Evolutionary conservation across 2,888 invertebrate species (phyloP), one percentile per base, ranked within the genome.

Genomic region (Lochmaea crataegi): DNA sequence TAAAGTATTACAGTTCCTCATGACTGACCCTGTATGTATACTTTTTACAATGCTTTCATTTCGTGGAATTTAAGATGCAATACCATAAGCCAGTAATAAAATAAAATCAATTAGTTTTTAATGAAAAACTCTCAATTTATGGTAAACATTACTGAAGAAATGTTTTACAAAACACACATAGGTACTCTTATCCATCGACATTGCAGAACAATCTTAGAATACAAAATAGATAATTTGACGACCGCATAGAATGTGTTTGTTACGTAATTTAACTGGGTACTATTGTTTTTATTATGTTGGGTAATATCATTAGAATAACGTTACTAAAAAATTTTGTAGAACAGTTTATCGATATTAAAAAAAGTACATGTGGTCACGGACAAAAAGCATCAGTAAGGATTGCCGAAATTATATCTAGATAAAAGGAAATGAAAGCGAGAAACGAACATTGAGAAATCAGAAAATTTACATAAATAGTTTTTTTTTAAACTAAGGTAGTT

Each of bases 271-370:
- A 65, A 65, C 65, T 53, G 14, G 45, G 45, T 45, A 38, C 65
- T 53, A 65, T 65, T 65, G 65, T 65, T 65, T 65, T 53, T 53
- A 18, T 53, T 16, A 10, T 22, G 16, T 65, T 65, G 53, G 53
- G 65, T 53, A 65, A 65, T 41, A 38, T 65, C 38, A 65, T 65
- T 51, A 53, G 61, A 51, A 53, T 26, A 26, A 65, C 65, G 53
- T 53, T 18, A 18, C n/a, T 65, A 12, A 53, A 53, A 38, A 32
- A 51, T 53, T 65, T 53, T 53, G 53, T 65, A 53, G 51, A 65
- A 53, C 53, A 65, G 53, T 26, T 65, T 38, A 65, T 53, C 53
- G 14, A 48, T 51, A 38, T 65, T 65, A 53, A 22, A 53, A n/a
- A 51, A 48, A 48, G 16, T 6, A 45, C 53, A 53, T 53, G 38